These are phyloP conservation scores for Brotula barbata DNA, from an alignment of 2,797 vertebrate species.

Conservation along the genomic window DNA sequence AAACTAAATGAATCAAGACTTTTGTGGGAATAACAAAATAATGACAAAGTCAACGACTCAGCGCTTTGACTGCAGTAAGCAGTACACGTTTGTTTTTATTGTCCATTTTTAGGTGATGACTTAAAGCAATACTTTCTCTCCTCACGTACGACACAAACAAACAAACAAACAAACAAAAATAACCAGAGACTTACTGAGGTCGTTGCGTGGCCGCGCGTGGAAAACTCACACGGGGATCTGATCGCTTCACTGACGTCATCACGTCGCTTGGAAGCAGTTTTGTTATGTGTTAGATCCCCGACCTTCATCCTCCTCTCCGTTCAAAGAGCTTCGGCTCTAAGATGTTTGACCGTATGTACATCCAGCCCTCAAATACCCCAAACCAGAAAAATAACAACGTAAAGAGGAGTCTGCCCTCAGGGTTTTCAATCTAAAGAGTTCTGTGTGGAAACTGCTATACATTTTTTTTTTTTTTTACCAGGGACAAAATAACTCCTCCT, in stretches of 20 bases:
- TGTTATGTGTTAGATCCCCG: constrained; percentile 34
- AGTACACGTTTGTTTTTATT: constrained; percentile 67
- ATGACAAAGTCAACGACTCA: too few relatives aligned
- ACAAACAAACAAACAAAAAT: constrained; percentile 39
- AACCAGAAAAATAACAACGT: constrained; percentile 24
- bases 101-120: constrained; percentile 63
- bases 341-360: constrained; percentile 62
- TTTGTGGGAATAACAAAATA: too few relatives aligned
- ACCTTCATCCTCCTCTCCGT: constrained; percentile 26
- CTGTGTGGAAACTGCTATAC: constrained; percentile 16
- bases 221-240: constrained; percentile 32
- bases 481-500: constrained; percentile 9
- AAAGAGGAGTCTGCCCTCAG: constrained; percentile 33
- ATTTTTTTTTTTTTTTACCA: not conserved
- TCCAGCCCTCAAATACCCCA: constrained; percentile 51
- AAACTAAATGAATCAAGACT: too few relatives aligned
- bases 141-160: constrained; percentile 62
- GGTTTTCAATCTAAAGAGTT: not conserved
- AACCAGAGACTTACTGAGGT: constrained; percentile 20
- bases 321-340: constrained; percentile 40
- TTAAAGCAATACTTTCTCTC: constrained; percentile 60
- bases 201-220: constrained; percentile 48
- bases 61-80: constrained; percentile 6
- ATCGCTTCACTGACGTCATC: constrained; percentile 11
- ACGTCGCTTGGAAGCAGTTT: constrained; percentile 4